Evolutionary conservation across 2,797 vertebrate genomes (phyloP), one percentile per base, ranked within the genome.

Genomic region (Channallabes apus): DNA sequence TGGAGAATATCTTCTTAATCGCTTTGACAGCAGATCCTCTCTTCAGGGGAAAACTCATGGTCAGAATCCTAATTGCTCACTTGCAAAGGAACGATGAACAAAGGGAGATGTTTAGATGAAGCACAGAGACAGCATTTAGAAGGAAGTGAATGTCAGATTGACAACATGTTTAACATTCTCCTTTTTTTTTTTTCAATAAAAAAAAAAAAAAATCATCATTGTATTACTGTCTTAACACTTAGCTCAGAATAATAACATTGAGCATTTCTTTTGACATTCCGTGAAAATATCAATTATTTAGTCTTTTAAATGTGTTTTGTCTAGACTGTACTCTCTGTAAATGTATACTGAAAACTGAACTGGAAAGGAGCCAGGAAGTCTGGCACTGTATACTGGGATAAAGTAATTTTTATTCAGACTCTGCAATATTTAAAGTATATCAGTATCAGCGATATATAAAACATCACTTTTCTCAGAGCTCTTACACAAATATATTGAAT

Each of bases 1-100:
- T 84, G 61, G 80, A 90, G 87, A 91, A 88, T 79, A 86, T 58
- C 9, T 84, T 87, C 80, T 86, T 89, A 86, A 91, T 78, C 54
- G 41, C 67, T 61, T 80, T 83, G 68, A 64, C 32, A 71, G 84
- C 62, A 87, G 61, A 35, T 86, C 32, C 68, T 81, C 75, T 82
- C 2, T 80, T 77, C 35, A 73, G 51, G 71, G 27, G 11, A 20
- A 84, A 56, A 46, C 69, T 78, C 59, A 85, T 76, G 71, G 27
- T 27, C 15, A 80, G 41, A 88, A 82, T 90, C 64, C 81, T 68
- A 84, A 83, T 62, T 90, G 27, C 72, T 90, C 61, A 41, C 79
- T 80, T 41, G 73, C 59, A 80, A 82, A 69, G 82, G 78, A 65
- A 82, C 82, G 38, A 61, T 84, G 35, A 84, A 82, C 59, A 83